Evolutionary conservation across 2,888 invertebrate species (phyloP), one percentile per base, ranked within the genome.

Genomic region (Sipha maydis): DNA sequence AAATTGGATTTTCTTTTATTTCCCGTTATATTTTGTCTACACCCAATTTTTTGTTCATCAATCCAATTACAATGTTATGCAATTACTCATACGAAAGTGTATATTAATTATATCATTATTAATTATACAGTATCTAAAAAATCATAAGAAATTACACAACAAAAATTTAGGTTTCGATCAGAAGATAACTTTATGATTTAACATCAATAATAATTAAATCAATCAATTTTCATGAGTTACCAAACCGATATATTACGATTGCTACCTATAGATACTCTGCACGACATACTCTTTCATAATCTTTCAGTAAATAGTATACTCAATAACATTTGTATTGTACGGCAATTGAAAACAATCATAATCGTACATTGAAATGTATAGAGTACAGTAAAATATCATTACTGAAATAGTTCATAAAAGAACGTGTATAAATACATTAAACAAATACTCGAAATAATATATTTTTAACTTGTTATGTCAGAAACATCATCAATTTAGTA

Each of bases 281-380:
- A 41, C 41, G 41, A 67, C 67, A 28, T 41, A 67, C 38, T 80
- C 38, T 80, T 69, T 80, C 38, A 38, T n/a, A 67, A 67, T 41
- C 19, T 8, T 0, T n/a, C 67, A 21, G 38, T 69, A 80, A 2
- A 67, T 67, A 31, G 38, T 41, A 67, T 19, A 41, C n/a, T 38
- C 67, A 80, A 80, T 80, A 41, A 41, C 38, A 28, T 69, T 80
- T 67, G 41, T 67, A 67, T 80, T 80, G 80, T 80, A 17, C n/a
- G 80, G n/a, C 19, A 38, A 67, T n/a, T 80, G 67, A 28, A 80
- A 80, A 67, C 61, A 80, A 80, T 80, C 67, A 67, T 67, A 80
- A 61, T 61, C 9, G 38, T 67, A 38, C 38, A 28, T 80, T 67
- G 41, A 67, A 80, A 69, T n/a, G 28, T 80, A 80, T 28, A 38